Evolutionary conservation across 2,113 vertebrate genomes (phyloP), one percentile per base, ranked within the genome.

Genomic region (Gnathonemus longibarbis): DNA sequence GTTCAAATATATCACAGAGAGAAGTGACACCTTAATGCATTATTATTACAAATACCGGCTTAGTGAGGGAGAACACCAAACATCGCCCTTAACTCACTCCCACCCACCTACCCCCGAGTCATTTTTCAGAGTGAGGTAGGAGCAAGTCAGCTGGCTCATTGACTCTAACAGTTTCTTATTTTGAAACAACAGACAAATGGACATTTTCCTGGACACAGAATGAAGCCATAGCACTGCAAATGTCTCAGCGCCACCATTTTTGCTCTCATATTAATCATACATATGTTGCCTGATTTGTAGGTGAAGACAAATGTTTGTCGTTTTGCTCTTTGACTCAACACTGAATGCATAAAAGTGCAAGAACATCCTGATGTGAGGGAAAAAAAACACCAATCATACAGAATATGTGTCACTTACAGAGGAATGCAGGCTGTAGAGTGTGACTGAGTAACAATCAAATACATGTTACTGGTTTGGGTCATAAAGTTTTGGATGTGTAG

Each of bases 1-100:
- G 94, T 94, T 94, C 96, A 96, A 48, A 97, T 97, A 95, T 96
- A 96, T 97, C 95, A 95, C 92, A 93, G 88, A 19, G 92, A 90
- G 92, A 46, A 2, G 91, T 92, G 96, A 96, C 96, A 95, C 91
- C 92, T 94, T 95, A 95, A 97, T 96, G 95, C 93, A 95, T 95
- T 96, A 95, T 93, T 94, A 93, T 95, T 95, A 95, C 94, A 95
- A 93, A 95, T 94, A 95, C 93, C 95, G 92, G 93, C 92, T 89
- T 93, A 95, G 91, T 93, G 86, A 46, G 91, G 88, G 85, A 87
- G 94, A 35, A 53, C 49, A 35, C n/a, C 93, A 94, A 90, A 87
- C 92, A 93, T 19, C 85, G 27, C 49, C 85, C 50, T 49, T 87
- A 53, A 53, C 15, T 53, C 53, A 90, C 88, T 89, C 93, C 92